Conservation (phyloP, 2,888 invertebrate species). For the Cheilosia scutellata region DNA sequence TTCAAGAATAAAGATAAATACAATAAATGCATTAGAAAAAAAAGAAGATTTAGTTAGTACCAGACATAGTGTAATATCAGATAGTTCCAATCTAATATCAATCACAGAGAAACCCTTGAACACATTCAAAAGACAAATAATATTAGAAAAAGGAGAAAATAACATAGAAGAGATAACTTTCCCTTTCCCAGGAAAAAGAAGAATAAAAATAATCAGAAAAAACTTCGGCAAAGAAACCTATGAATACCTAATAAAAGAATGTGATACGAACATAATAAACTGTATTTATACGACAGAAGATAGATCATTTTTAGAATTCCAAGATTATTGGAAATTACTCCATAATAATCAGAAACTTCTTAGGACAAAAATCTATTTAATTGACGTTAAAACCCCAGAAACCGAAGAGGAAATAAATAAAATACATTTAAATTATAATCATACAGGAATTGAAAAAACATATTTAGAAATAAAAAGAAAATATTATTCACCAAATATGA, state of each 20-base stretch:
- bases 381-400: background rate
- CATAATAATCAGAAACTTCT: background rate
- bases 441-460: slow-evolving; percentile 32
- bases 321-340: background rate
- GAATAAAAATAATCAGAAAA: background rate
- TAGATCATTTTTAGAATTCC: background rate
- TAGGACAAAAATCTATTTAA: background rate
- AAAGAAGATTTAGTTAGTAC: too few relatives aligned
- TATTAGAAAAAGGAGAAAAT: slow-evolving; percentile 18
- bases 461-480: slow-evolving; percentile 40
- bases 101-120: slow-evolving; percentile 43
- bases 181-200: background rate
- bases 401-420: background rate
- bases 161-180: slow-evolving; percentile 1
- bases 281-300: background rate
- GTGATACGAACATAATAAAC: background rate
- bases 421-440: slow-evolving; percentile 21
- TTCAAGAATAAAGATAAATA: slow-evolving; percentile 12
- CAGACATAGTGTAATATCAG: too few relatives aligned
- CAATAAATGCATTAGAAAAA: slow-evolving; percentile 4
- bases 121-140: slow-evolving; percentile 18
- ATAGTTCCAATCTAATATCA: slow-evolving; percentile 9
- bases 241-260: background rate
- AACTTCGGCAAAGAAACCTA: background rate
- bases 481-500: background rate